phyloP scores from a whole-genome alignment of 2,797 vertebrate genomes.

The Hydrophis major region DNA sequence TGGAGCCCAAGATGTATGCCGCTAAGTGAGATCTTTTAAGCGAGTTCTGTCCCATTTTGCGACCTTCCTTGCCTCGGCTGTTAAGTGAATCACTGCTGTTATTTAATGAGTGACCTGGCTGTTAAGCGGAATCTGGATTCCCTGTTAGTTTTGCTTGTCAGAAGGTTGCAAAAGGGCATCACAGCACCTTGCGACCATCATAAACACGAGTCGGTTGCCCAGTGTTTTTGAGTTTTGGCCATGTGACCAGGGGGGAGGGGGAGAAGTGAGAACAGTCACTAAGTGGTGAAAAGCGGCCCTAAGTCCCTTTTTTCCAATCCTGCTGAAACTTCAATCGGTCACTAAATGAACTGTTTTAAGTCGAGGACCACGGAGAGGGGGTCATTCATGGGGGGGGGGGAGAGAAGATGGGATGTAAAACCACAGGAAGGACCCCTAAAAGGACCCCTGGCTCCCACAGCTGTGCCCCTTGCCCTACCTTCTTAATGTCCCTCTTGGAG shows the following conservation, averaged over 20 bases:
- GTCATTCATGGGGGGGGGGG: no score
- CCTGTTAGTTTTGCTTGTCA: neutral
- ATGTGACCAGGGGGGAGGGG: neutral
- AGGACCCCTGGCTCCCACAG: neutral
- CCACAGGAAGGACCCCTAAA: fast-evolving
- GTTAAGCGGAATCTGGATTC: neutral
- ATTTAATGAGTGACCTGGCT: neutral
- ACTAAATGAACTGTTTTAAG: neutral
- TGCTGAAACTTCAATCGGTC: neutral
- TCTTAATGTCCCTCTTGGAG: slow-evolving; percentile 89
- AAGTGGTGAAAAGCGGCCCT: neutral
- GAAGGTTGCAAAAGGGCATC: neutral
- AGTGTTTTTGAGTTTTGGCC: neutral
- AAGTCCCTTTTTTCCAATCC: neutral
- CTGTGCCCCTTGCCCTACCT: slow-evolving; percentile 72
- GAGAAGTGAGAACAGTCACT: neutral
- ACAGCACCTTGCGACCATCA: fast-evolving
- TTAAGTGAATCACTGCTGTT: neutral
- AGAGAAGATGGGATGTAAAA: neutral
- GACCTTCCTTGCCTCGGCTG: neutral
- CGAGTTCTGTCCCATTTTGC: neutral
- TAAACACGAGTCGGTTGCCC: neutral
- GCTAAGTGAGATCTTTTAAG: neutral
- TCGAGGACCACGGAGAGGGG: neutral
- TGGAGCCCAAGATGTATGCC: neutral